Conservation (phyloP, 2,113 vertebrate genomes). For the Jaculus jaculus region DNA sequence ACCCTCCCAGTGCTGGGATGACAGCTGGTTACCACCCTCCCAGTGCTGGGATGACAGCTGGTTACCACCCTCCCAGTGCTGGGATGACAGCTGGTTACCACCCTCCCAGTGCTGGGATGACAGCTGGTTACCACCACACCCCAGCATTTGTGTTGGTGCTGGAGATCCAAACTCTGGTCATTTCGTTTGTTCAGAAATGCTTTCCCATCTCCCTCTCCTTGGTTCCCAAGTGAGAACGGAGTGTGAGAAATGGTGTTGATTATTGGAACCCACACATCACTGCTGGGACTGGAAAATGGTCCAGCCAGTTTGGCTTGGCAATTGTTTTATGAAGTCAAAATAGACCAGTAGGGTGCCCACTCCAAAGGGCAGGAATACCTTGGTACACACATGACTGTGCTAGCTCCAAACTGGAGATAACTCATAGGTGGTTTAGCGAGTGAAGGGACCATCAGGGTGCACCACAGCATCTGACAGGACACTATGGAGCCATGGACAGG, state of each 20-base stretch:
- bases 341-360: no score
- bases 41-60: no score
- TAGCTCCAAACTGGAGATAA: neutral
- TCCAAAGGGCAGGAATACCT: neutral
- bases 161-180: no score
- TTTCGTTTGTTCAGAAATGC: no score
- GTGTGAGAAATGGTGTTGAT: neutral
- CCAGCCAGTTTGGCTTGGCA: neutral
- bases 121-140: no score
- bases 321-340: neutral
- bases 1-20: no score
- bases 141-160: no score
- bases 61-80: no score
- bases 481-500: neutral
- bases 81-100: no score
- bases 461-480: fast-evolving
- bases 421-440: neutral
- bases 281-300: neutral
- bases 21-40: no score
- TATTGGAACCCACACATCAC: neutral
- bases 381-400: neutral
- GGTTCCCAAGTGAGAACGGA: neutral
- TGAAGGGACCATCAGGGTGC: neutral
- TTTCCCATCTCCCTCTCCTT: no score
- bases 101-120: no score